Base-by-base conservation (phyloP, 1,140 invertebrate species). In the Hypothenemus hampei region DNA sequence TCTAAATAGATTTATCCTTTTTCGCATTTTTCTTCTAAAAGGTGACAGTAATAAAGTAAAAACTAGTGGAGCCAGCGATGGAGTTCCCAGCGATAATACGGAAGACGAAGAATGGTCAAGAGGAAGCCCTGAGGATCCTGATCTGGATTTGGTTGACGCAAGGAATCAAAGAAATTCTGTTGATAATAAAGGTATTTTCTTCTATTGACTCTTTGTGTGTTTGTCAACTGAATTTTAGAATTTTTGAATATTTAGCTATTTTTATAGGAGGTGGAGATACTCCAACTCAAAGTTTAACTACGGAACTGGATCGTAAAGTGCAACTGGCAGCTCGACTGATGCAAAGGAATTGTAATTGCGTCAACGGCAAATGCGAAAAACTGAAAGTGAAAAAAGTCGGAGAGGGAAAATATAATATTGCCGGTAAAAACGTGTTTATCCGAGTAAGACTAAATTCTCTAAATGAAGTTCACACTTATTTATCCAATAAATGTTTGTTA, bases 341-440 rank as follows among this genome's bases (percentile, higher is more conserved):
- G 65, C 81, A 84, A 64, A 77, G 78, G 66, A 80, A 83, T 58
- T 87, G 85, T 67, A 81, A 79, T 57, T 87, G 85, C 65, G 73
- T 78, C 50, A 76, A 77, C n/a, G 79, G 77, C n/a, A 82, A 81
- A 64, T 86, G 84, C 68, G 81, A 79, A 21, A 85, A 83, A 66
- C 64, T 89, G 57, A 83, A 84, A 71, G 81, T 89, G 41, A 81
- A 81, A 63, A 87, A 88, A 69, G 81, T 91, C 36, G 86, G 86
- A 16, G 87, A 90, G 72, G 87, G 87, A 3, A 81, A 84, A 46
- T 91, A 90, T 66, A 81, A 82, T 60, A 87, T 91, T 65, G 86
- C 84, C n/a, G 87, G 86, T 3, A 75, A 84, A 60, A 89, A 86
- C 62, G 86, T 89, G 22, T 89, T 89, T 67, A 81, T 87, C 16